Conservation (phyloP, 2,797 vertebrate genomes). For the Pyrocephalus nanus region DNA sequence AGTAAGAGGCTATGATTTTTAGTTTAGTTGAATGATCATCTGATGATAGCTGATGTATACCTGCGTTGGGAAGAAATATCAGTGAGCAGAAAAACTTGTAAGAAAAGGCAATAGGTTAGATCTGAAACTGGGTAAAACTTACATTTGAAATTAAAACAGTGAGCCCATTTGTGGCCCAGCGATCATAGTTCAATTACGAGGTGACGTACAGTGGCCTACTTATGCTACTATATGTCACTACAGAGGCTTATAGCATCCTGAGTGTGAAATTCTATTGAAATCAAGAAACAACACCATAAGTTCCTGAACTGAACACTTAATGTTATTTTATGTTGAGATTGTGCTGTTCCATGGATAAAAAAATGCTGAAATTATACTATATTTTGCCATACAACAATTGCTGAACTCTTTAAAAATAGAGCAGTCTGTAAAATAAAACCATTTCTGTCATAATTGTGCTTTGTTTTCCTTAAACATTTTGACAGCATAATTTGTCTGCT, state of each 20-base stretch:
- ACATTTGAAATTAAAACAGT: not conserved
- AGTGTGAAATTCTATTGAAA: slow-evolving; percentile 9
- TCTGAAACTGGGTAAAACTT: not conserved
- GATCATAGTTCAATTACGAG: not conserved
- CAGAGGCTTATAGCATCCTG: not conserved
- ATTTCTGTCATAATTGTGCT: slow-evolving; percentile 14
- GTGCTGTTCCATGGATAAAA: not conserved
- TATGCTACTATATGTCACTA: not conserved
- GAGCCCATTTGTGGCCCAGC: not conserved
- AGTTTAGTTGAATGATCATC: not conserved
- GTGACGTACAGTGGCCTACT: not conserved
- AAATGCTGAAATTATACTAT: not conserved
- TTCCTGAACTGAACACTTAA: not conserved
- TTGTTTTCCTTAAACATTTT: slow-evolving; percentile 56
- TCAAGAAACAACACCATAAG: not conserved
- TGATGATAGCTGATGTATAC: not conserved
- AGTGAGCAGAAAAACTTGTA: not conserved
- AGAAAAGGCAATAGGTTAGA: not conserved
- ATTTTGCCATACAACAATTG: not conserved
- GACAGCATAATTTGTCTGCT: slow-evolving; percentile 25
- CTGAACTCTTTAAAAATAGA: slow-evolving; percentile 19
- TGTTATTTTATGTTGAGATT: not conserved
- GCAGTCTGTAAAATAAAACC: not conserved
- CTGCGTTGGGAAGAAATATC: not conserved
- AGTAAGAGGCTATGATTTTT: not conserved